These are phyloP conservation scores for Lithosia quadra DNA, from an alignment of 2,888 invertebrate species.

Conservation along the genomic window DNA sequence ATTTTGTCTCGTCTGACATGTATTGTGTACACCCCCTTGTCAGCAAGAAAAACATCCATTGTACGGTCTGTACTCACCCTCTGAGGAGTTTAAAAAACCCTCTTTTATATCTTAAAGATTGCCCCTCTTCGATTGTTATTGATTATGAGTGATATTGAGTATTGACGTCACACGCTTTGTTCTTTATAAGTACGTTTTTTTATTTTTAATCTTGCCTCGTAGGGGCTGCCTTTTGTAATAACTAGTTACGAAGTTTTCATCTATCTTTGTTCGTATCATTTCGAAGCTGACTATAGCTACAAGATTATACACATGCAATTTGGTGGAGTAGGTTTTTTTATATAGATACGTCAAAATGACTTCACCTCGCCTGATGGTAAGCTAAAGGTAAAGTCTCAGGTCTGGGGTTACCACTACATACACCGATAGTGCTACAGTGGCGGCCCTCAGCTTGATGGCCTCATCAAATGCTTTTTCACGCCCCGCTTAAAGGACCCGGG, in stretches of 20 bases:
- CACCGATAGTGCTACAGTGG: too few relatives aligned
- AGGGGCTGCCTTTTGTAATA: neutral
- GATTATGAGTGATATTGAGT: conserved; percentile 58
- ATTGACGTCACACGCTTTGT: conserved; percentile 46
- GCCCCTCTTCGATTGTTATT: conserved; percentile 57
- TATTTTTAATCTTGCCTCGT: conserved; percentile 30
- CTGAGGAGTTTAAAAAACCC: conserved; percentile 60
- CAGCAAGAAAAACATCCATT: conserved; percentile 62
- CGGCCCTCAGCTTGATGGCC: too few relatives aligned
- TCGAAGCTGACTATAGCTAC: too few relatives aligned
- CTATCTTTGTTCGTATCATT: neutral
- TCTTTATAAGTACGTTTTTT: conserved; percentile 35
- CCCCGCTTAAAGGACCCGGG: too few relatives aligned
- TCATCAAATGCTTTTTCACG: too few relatives aligned
- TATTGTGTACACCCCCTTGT: conserved; percentile 52
- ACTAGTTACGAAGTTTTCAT: neutral
- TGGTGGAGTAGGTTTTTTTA: too few relatives aligned
- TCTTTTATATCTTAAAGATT: conserved; percentile 59
- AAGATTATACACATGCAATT: neutral
- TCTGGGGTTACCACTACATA: too few relatives aligned
- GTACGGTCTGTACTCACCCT: conserved; percentile 54
- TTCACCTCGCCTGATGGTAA: too few relatives aligned
- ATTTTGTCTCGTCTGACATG: conserved; percentile 52
- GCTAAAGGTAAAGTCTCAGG: too few relatives aligned
- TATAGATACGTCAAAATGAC: too few relatives aligned